A percentile compares a stretch with the other conserved stretches of the same genome.
phyloP scores from a whole-genome alignment of 2,797 vertebrate species.

The Percopsis omiscomaycus region DNA sequence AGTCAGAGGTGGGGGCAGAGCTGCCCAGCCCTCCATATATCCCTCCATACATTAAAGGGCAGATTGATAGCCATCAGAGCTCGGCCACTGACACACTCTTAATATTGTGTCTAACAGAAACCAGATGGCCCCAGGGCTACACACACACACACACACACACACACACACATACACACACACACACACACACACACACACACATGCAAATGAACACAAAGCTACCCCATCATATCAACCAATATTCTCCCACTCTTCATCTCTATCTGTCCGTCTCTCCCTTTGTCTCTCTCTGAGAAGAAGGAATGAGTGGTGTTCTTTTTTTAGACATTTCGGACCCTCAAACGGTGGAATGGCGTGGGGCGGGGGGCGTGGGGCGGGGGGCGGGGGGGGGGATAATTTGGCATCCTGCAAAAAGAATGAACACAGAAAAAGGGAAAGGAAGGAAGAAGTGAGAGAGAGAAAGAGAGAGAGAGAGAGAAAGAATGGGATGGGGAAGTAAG shows the following conservation, averaged over 20 bases:
- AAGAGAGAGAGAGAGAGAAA: conserved; percentile 18
- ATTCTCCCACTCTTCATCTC: conserved; percentile 18
- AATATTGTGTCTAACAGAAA: conserved; percentile 76
- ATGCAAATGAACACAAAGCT: background rate
- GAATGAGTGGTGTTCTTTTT: conserved; percentile 73
- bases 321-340: too few species aligned
- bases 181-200: conserved; percentile 11
- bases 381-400: background rate
- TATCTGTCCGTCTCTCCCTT: background rate
- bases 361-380: too few species aligned
- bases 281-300: conserved; percentile 37
- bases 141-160: conserved; percentile 37
- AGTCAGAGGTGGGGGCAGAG: conserved; percentile 40
- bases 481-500: background rate
- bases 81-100: conserved; percentile 74
- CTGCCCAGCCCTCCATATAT: conserved; percentile 59
- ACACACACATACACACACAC: conserved; percentile 29
- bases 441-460: conserved; percentile 26
- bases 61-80: conserved; percentile 79
- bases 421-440: background rate
- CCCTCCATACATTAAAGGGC: conserved; percentile 76
- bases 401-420: conserved; percentile 31
- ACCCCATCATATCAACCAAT: background rate
- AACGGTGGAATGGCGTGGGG: too few species aligned
- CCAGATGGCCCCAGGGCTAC: conserved; percentile 69